Evolutionary conservation across 2,888 invertebrate genomes (phyloP), one percentile per base, ranked within the genome.

Genomic region (Melinopterus prodromus): DNA sequence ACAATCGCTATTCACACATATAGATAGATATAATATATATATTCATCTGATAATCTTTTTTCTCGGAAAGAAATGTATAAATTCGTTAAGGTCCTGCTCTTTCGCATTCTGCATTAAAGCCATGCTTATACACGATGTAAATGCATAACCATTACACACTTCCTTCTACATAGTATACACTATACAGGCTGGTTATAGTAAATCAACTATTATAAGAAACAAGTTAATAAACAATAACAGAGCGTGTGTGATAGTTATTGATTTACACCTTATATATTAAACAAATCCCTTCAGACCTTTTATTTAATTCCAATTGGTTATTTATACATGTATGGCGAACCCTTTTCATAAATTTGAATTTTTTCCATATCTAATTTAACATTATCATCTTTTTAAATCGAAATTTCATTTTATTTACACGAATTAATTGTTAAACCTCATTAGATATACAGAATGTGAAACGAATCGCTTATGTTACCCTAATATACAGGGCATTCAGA

Each of bases 31-130:
- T 53, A 9, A 9, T 1, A 53, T 53, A 53, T 53, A 53, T 53
- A 53, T 74, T 71, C 35, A 71, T 71, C 71, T 71, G 15, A 71
- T 71, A 16, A 71, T 71, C 69, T 15, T 74, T 74, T 74, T 72
- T 16, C 14, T 16, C 35, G 9, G 74, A 74, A 37, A 74, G 37
- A 74, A 74, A 74, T 74, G 37, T 74, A 36, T 74, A 74, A 74
- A 74, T 74, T 74, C 74, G 74, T 74, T 74, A 36, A 72, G 53
- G 69, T 37, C 69, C 53, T 53, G 7, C 12, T 12, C 53, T 6
- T 53, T 53, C 5, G 12, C 53, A 9, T 53, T 53, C 53, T 9
- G 53, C 53, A 53, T 53, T 53, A 53, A 53, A 53, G 53, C 53
- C 53, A 12, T 53, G 2, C 53, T 53, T 53, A 53, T 53, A 53